These are phyloP conservation scores for Morone saxatilis DNA, from an alignment of 2,113 vertebrate species.

Conservation along the genomic window DNA sequence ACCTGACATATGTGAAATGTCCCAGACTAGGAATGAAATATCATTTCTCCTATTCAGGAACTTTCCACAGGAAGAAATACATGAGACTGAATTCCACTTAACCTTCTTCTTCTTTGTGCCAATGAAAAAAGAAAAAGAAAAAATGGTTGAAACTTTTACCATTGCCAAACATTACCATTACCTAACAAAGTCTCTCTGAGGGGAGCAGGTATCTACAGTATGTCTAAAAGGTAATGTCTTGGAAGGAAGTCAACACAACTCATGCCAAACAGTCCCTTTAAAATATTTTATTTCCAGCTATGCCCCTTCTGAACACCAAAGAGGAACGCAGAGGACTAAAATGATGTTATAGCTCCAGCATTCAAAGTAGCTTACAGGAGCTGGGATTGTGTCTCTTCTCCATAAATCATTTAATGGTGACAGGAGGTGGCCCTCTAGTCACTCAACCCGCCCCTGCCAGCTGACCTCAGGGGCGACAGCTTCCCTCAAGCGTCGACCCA, in stretches of 20 bases:
- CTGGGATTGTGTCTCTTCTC: conserved; percentile 71
- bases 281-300: conserved; percentile 59
- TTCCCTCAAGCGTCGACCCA: conserved; percentile 67
- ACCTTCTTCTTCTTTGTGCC: conserved; percentile 47
- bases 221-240: conserved; percentile 61
- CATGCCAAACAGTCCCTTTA: conserved; percentile 43
- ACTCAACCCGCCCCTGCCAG: conserved; percentile 57
- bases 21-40: conserved; percentile 70
- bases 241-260: conserved; percentile 41
- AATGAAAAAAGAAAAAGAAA: conserved; percentile 25
- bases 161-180: conserved; percentile 63
- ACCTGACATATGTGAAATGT: conserved; percentile 72
- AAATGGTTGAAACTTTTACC: conserved; percentile 40
- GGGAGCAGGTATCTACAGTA: conserved; percentile 56
- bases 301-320: conserved; percentile 31
- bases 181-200: conserved; percentile 34
- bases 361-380: conserved; percentile 68
- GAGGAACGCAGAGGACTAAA: conserved; percentile 15
- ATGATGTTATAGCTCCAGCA: conserved; percentile 45
- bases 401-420: conserved; percentile 80
- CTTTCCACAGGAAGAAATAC: conserved; percentile 77
- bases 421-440: conserved; percentile 75
- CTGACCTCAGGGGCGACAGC: conserved; percentile 69
- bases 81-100: conserved; percentile 68
- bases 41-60: conserved; percentile 65